A percentile compares a stretch with the other conserved stretches of the same genome.
Conservation (phyloP, 2,113 vertebrate genomes). For the Cinclus cinclus region DNA sequence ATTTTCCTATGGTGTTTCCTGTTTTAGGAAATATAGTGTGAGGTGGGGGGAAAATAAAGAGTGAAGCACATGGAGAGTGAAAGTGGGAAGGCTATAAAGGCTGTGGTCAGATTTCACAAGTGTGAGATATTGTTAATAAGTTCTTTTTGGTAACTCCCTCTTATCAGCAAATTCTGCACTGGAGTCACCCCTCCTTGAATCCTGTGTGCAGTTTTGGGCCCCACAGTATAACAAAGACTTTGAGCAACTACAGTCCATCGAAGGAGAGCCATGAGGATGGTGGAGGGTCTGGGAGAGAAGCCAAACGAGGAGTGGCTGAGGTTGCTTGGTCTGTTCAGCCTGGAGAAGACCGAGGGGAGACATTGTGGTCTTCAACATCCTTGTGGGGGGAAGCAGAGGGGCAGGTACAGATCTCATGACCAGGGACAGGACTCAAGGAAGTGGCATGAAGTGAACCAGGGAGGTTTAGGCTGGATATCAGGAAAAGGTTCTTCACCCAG, state of each 20-base stretch:
- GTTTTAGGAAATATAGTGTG: background rate
- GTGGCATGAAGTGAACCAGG: background rate
- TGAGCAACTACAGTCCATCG: background rate
- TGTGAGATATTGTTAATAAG: background rate
- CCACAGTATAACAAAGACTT: background rate
- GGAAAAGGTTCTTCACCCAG: background rate
- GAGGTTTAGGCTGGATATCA: background rate
- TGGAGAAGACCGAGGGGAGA: background rate
- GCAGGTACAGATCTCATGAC: fast-evolving
- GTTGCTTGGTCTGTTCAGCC: background rate
- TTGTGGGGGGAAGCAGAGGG: fast-evolving
- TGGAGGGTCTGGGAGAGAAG: background rate
- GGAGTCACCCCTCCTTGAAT: background rate
- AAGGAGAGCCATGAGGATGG: background rate
- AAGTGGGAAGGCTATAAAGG: background rate
- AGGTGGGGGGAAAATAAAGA: fast-evolving
- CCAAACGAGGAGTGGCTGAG: fast-evolving
- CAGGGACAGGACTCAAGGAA: background rate
- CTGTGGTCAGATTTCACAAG: background rate
- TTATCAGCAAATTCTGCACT: background rate
- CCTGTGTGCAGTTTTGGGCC: background rate
- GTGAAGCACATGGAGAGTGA: background rate
- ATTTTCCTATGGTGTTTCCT: background rate
- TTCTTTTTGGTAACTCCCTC: background rate
- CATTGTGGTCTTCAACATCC: fast-evolving